phyloP scores from a whole-genome alignment of 2,888 invertebrate species.

The Rhagium mordax region DNA sequence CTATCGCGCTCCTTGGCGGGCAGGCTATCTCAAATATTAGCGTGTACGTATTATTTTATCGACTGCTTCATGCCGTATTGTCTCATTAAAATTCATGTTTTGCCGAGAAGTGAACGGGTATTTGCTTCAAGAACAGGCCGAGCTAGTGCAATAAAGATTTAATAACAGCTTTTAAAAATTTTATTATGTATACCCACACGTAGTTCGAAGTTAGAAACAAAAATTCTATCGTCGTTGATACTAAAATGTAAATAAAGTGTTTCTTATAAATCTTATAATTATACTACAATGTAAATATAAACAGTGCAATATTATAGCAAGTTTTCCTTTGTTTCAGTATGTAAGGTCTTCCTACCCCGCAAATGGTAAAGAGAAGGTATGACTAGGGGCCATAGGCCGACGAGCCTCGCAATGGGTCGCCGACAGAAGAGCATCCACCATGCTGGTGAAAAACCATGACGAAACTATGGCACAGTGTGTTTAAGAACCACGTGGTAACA shows the following conservation, averaged over 20 bases:
- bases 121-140: neutral
- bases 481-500: conserved; percentile 41
- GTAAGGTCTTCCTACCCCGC: conserved; percentile 81
- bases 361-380: conserved; percentile 86
- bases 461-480: conserved; percentile 60
- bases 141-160: neutral
- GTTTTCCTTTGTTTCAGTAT: conserved; percentile 74
- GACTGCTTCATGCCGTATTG: neutral
- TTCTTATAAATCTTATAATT: no score
- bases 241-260: no score
- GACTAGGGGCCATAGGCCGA: conserved; percentile 76
- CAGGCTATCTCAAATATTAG: neutral
- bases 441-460: conserved; percentile 63
- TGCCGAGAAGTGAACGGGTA: neutral
- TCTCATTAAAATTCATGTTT: neutral
- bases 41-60: neutral
- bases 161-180: neutral
- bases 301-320: neutral
- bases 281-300: no score
- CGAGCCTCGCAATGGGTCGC: conserved; percentile 65
- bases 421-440: conserved; percentile 61
- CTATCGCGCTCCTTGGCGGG: neutral
- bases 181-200: neutral
- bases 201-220: no score
- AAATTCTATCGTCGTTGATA: no score